phyloP scores from a whole-genome alignment of 2,797 vertebrate species.

The Hyperoplus lanceolatus region DNA sequence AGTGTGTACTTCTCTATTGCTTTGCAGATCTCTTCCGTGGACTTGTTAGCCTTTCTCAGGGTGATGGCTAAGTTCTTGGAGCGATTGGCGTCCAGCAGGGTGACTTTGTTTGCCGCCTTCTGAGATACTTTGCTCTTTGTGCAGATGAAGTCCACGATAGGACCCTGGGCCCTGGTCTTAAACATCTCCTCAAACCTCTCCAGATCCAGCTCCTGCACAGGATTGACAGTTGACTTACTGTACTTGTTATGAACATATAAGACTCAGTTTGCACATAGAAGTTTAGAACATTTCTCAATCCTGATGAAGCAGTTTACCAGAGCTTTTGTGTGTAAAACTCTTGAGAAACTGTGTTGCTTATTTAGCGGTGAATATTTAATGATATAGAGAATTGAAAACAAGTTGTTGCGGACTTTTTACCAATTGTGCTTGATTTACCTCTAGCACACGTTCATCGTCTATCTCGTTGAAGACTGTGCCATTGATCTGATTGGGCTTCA shows the following conservation, averaged over 20 bases:
- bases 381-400: neutral
- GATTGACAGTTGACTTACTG: neutral
- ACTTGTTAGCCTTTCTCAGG: slow-evolving; percentile 92
- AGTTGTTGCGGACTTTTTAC: neutral
- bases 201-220: slow-evolving; percentile 92
- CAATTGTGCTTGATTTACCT: slow-evolving; percentile 83
- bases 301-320: neutral
- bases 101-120: slow-evolving; percentile 92
- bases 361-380: neutral
- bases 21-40: slow-evolving; percentile 95
- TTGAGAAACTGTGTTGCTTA: neutral
- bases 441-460: slow-evolving; percentile 95
- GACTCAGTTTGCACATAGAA: too few relatives aligned
- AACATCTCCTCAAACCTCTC: slow-evolving; percentile 97
- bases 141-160: slow-evolving; percentile 89
- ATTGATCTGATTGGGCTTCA: slow-evolving; percentile 99
- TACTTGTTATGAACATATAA: neutral
- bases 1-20: slow-evolving; percentile 92
- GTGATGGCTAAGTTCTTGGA: slow-evolving; percentile 99
- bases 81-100: slow-evolving; percentile 94
- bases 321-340: neutral
- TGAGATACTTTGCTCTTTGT: slow-evolving; percentile 93
- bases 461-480: slow-evolving; percentile 98
- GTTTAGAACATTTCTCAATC: neutral
- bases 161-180: slow-evolving; percentile 97